Conservation (phyloP, 2,113 vertebrate species). For the Silurus meridionalis region DNA sequence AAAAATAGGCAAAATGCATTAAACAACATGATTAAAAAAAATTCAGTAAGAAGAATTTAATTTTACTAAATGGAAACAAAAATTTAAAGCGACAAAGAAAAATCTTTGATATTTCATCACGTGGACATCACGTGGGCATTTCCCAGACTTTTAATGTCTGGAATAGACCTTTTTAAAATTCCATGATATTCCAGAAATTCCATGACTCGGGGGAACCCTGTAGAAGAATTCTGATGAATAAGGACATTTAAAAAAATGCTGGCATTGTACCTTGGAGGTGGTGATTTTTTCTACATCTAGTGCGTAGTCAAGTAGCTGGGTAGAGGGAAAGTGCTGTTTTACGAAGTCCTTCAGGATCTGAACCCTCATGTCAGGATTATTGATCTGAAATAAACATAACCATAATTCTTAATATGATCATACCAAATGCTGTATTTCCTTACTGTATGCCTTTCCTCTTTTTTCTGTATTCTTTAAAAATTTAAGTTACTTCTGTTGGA, state of each 20-base stretch:
- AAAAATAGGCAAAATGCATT: too few relatives aligned
- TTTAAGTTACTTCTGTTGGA: neutral
- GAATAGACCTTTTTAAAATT: too few relatives aligned
- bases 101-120: too few relatives aligned
- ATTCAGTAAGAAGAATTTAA: too few relatives aligned
- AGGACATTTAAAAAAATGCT: neutral
- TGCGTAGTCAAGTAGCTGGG: slow-evolving; percentile 89
- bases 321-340: slow-evolving; percentile 91
- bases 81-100: too few relatives aligned
- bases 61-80: too few relatives aligned
- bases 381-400: slow-evolving; percentile 76
- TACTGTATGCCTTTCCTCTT: neutral
- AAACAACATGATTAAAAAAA: too few relatives aligned
- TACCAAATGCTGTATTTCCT: neutral
- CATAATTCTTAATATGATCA: neutral
- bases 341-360: slow-evolving; percentile 97
- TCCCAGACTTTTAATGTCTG: too few relatives aligned
- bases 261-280: slow-evolving; percentile 85
- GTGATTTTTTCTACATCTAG: slow-evolving; percentile 98
- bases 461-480: neutral
- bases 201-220: too few relatives aligned
- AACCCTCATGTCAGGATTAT: slow-evolving; percentile 98
- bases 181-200: too few relatives aligned
- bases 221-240: neutral
- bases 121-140: too few relatives aligned